phyloP scores from a whole-genome alignment of 2,888 invertebrate genomes.

The Lithodes maja region DNA sequence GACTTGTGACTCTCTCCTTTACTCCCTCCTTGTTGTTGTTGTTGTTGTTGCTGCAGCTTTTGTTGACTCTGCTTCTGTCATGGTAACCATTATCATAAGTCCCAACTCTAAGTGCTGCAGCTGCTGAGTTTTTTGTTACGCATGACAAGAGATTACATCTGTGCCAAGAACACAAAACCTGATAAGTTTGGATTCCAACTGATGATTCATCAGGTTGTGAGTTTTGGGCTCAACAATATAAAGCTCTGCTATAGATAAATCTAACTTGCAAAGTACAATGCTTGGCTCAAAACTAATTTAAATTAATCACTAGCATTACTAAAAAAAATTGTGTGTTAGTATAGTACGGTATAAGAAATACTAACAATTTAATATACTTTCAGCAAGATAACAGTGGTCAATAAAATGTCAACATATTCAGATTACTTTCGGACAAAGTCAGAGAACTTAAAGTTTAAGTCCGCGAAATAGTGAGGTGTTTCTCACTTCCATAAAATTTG shows the following conservation, averaged over 20 bases:
- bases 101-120: constrained; percentile 64
- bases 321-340: too few species aligned
- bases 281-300: too few species aligned
- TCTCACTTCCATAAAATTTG: too few species aligned
- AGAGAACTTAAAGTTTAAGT: too few species aligned
- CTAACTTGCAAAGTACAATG: constrained; percentile 18
- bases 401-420: too few species aligned
- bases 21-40: constrained; percentile 52
- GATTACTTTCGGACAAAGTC: too few species aligned
- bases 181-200: constrained; percentile 55
- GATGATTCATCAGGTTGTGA: constrained; percentile 57
- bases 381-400: too few species aligned
- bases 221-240: constrained; percentile 60
- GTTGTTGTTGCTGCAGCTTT: constrained; percentile 48
- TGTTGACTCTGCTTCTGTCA: constrained; percentile 65
- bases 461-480: too few species aligned
- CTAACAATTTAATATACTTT: too few species aligned
- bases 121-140: constrained; percentile 54
- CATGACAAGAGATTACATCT: constrained; percentile 66
- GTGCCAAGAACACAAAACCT: constrained; percentile 67
- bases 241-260: constrained; percentile 14
- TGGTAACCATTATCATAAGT: constrained; percentile 66
- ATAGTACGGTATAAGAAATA: too few species aligned
- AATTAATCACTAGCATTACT: too few species aligned
- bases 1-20: constrained; percentile 60